Percentiles rank a stretch among this genome's conserved stretches.
Conservation (phyloP, 2,113 vertebrate species). For the Tragelaphus strepsiceros region DNA sequence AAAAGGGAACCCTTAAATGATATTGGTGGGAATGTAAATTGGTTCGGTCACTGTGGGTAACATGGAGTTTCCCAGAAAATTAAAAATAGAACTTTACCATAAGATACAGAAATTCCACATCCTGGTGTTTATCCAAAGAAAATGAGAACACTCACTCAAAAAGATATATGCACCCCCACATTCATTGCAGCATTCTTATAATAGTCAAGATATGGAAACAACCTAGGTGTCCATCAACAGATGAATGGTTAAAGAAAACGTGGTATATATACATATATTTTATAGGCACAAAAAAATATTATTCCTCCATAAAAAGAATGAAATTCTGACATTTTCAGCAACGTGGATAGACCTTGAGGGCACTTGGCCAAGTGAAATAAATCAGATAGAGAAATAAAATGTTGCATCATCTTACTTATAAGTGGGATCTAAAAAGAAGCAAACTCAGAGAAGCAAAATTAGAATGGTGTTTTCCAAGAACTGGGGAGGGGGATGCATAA, state of each 20-base stretch:
- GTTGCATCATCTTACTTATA: background rate
- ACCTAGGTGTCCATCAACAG: background rate
- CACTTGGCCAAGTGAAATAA: background rate
- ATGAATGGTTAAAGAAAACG: background rate
- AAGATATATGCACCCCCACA: background rate
- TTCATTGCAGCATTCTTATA: background rate
- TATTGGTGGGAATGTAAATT: background rate
- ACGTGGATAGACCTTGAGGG: background rate
- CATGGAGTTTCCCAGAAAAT: background rate
- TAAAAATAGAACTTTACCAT: background rate
- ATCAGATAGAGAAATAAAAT: background rate
- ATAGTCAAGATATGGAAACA: background rate
- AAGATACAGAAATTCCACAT: background rate
- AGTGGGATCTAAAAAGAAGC: background rate
- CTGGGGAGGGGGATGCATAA: background rate
- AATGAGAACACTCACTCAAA: background rate
- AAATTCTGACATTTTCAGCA: background rate
- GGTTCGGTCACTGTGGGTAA: background rate
- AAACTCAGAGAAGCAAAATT: background rate
- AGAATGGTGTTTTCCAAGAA: background rate
- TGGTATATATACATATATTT: background rate
- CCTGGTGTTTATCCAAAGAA: background rate
- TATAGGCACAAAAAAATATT: background rate
- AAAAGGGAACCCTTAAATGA: background rate
- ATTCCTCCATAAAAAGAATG: background rate